Conservation (phyloP, 1,140 invertebrate species). For the Papilio polyxenes region DNA sequence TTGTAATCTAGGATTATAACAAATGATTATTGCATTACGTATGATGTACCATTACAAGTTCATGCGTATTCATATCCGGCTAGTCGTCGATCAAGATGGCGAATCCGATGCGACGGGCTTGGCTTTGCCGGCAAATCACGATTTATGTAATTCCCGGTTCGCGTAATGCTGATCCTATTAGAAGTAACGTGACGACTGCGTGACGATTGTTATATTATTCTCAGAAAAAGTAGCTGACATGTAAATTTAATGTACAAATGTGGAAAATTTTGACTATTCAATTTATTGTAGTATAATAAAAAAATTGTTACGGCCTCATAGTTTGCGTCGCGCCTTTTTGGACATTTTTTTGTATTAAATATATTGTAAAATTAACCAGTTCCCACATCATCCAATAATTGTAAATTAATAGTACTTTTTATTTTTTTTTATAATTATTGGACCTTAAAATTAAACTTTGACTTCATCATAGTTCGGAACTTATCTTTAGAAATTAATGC, state of each 20-base stretch:
- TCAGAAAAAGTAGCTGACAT: background rate
- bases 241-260: background rate
- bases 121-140: constrained; percentile 36
- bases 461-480: too few species aligned
- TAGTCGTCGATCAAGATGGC: constrained; percentile 27
- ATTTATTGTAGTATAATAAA: too few species aligned
- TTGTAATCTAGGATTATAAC: background rate
- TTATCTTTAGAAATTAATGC: too few species aligned
- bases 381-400: too few species aligned
- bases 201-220: background rate
- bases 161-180: background rate
- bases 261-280: too few species aligned
- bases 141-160: constrained; percentile 37
- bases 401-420: too few species aligned
- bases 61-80: constrained; percentile 36
- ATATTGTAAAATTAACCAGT: too few species aligned
- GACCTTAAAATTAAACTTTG: too few species aligned
- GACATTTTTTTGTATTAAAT: too few species aligned
- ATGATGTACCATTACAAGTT: constrained; percentile 25
- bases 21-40: constrained; percentile 10
- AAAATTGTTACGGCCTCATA: too few species aligned
- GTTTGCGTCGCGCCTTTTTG: too few species aligned
- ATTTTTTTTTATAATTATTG: too few species aligned
- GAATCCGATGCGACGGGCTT: constrained; percentile 36
- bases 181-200: background rate